Conservation (phyloP, 2,888 invertebrate species). For the Drosophila mercatorum region DNA sequence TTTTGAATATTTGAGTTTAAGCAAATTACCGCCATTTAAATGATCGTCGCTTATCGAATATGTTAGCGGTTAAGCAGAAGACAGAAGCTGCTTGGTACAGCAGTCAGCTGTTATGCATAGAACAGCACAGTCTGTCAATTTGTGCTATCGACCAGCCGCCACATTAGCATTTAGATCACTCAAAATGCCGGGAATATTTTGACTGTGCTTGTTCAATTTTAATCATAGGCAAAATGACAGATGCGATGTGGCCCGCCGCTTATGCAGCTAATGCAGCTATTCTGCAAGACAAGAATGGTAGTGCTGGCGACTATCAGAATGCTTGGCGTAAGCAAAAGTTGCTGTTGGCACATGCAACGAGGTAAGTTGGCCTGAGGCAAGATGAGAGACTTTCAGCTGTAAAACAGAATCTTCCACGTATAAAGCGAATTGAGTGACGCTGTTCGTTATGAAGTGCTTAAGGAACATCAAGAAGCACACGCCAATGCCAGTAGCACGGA, state of each 20-base stretch:
- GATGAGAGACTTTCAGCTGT: neutral
- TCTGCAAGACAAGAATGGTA: conserved; percentile 13
- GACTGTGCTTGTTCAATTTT: neutral
- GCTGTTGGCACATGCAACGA: conserved; percentile 50
- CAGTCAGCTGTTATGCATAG: neutral
- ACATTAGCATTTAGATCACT: conserved; percentile 19
- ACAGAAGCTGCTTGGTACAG: conserved; percentile 34
- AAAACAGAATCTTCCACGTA: neutral
- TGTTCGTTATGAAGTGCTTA: conserved; percentile 6
- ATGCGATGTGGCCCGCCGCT: conserved; percentile 1
- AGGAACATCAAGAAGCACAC: conserved; percentile 50
- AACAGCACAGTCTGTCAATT: neutral
- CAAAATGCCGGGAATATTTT: conserved; percentile 20
- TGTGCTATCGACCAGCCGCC: conserved; percentile 32
- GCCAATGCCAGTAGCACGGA: conserved; percentile 2
- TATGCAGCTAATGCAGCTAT: conserved; percentile 39
- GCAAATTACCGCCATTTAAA: neutral
- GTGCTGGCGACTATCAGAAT: conserved; percentile 27
- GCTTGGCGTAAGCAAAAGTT: conserved; percentile 68
- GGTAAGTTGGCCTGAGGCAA: conserved; percentile 28
- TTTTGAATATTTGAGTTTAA: neutral
- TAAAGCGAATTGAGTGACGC: conserved; percentile 34
- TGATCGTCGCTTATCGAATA: conserved; percentile 36
- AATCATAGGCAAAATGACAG: conserved; percentile 9
- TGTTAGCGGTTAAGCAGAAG: neutral